Base-by-base conservation (phyloP, 2,113 vertebrate species). In the Ancistrus triradiatus region DNA sequence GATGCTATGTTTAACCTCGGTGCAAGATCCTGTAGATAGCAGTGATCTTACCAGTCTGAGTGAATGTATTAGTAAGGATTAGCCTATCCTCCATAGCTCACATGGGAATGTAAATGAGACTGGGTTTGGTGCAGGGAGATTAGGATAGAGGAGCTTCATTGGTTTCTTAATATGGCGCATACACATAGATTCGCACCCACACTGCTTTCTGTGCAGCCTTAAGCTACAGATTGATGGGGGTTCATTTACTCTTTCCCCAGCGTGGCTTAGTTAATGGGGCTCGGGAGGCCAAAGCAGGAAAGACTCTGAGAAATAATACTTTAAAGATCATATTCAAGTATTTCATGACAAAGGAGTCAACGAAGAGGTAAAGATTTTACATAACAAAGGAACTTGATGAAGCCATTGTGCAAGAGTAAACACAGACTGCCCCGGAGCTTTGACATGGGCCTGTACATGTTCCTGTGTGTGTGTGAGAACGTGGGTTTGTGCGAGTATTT, bases 361-460 rank as follows among this genome's bases (percentile, higher is more conserved):
- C 7, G 27, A 31, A 31, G 27, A 27, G 58, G 46, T 55, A 14
- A 47, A 18, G 43, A 33, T 63, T 63, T 38, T 62, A 25, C 43
- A 68, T 58, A 63, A 58, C 50, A 68, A 64, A 49, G 27, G 64
- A 66, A 62, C 50, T 35, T 48, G 9, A 40, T 49, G 18, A 52
- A 44, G 21, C 22, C 7, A 18, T 57, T 43, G 28, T 47, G 43
- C 27, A 40, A 24, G 25, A 53, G 63, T 67, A 63, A 73, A 63
- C 59, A 73, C 50, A 52, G 7, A 9, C 38, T 37, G 19, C 35
- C 48, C 13, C 8, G n/a, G 15, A 31, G 69, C 50, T 24, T 61
- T 64, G 35, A 66, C 43, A 14, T 50, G 13, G 9, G 48, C 27
- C 13, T 50, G 18, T 46, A 7, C 14, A 17, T n/a, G 38, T 14